Conservation (phyloP, 1,140 invertebrate species). For the Macrobrachium rosenbergii region DNA sequence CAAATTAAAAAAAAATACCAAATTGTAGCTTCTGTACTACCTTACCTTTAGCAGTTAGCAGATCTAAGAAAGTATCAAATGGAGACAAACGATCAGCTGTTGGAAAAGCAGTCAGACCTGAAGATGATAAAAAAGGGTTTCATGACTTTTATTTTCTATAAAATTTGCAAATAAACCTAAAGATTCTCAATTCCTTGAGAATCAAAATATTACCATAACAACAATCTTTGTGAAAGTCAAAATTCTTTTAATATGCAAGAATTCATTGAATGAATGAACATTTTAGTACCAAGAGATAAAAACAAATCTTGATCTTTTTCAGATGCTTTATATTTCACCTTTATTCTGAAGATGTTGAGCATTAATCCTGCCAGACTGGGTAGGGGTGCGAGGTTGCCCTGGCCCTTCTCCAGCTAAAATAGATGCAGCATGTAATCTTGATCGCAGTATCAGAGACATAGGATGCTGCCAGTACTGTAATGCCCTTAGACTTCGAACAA, state of each 20-base stretch:
- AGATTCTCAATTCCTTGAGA: background rate
- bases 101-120: conserved; percentile 79
- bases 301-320: background rate
- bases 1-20: no score
- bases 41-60: conserved; percentile 83
- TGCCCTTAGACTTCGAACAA: conserved; percentile 81
- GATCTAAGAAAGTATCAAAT: conserved; percentile 85
- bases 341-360: conserved; percentile 42
- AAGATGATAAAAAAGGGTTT: conserved; percentile 62
- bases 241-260: background rate
- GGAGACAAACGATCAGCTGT: conserved; percentile 82
- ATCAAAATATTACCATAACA: no score
- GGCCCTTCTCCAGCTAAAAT: conserved; percentile 78
- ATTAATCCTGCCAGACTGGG: conserved; percentile 60
- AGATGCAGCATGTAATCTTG: conserved; percentile 83
- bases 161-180: background rate
- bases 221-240: no score
- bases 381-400: conserved; percentile 63
- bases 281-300: background rate
- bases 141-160: background rate
- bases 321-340: background rate
- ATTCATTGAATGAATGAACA: background rate
- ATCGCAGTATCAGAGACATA: conserved; percentile 81
- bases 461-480: conserved; percentile 84
- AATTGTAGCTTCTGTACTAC: no score